Evolutionary conservation across 2,113 vertebrate species (phyloP), one percentile per base, ranked within the genome.

Genomic region (Brachypodius melanocephalos): DNA sequence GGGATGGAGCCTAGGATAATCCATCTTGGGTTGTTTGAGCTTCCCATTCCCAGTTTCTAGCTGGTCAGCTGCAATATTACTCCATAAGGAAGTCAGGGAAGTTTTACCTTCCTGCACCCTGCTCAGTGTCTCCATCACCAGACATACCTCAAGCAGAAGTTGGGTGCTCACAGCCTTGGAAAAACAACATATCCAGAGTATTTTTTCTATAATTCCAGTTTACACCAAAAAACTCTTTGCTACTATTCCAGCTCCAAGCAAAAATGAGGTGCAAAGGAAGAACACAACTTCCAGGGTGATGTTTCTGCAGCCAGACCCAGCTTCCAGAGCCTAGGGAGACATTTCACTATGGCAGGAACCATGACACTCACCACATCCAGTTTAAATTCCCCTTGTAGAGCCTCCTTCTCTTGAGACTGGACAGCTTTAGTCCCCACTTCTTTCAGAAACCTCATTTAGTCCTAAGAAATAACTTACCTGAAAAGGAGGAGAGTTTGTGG

Each of bases 1-100:
- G 22, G 36, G 57, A 81, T 66, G 12, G 49, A 24, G 32, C 26
- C 45, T 4, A 36, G 48, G 42, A 42, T 22, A 58, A 77, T 2
- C 4, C 8, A 3, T 0, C 45, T 51, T 4, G 0, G 28, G 25
- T 14, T 43, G 21, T 14, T 14, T 31, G 32, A 62, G 24, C 24
- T 76, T 42, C 18, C 18, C 10, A 5, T 45, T 55, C 59, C 8
- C 48, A 17, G 42, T 19, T 59, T 28, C 38, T 12, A 15, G 36
- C 29, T 34, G 19, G 21, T n/a, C 67, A 78, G 8, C 59, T 82
- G 18, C 40, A 46, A 0, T 6, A 26, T 26, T 28, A 12, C 32
- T 72, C 38, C 4, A 10, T 3, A 38, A 49, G 52, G 34, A 63
- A 62, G 20, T 6, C 49, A 43, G 84, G 5, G 25, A 49, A 40